Conservation (phyloP, 2,113 vertebrate species). For the Cyphomyrus plagiostoma region DNA sequence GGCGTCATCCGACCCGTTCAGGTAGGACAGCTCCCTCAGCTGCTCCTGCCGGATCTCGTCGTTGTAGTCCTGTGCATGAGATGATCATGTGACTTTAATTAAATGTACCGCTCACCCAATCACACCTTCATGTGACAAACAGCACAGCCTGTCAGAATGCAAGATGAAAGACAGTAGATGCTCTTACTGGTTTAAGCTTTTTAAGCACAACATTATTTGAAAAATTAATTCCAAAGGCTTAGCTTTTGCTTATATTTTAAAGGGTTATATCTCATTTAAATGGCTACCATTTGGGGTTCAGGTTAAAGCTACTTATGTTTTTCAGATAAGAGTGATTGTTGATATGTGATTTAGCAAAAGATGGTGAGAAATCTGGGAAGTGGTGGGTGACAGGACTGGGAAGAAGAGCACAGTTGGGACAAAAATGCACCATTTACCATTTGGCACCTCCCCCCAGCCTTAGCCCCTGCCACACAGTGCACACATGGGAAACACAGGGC, state of each 20-base stretch:
- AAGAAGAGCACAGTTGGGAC: background rate
- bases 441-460: background rate
- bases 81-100: background rate
- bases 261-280: background rate
- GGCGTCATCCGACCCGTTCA: slow-evolving; percentile 92
- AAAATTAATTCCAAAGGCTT: background rate
- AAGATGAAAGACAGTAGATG: background rate
- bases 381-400: background rate
- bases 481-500: background rate
- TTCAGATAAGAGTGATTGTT: background rate
- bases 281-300: background rate
- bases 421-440: background rate
- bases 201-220: background rate
- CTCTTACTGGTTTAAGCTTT: background rate
- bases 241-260: background rate
- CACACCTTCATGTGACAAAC: slow-evolving; percentile 20
- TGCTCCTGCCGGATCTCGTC: slow-evolving; percentile 98
- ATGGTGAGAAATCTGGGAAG: background rate
- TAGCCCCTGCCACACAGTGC: background rate
- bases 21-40: slow-evolving; percentile 85
- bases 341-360: background rate
- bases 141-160: background rate
- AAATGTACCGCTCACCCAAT: background rate
- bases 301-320: background rate
- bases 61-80: slow-evolving; percentile 83